Base-by-base conservation (phyloP, 2,113 vertebrate genomes). In the Dicrurus megarhynchus region DNA sequence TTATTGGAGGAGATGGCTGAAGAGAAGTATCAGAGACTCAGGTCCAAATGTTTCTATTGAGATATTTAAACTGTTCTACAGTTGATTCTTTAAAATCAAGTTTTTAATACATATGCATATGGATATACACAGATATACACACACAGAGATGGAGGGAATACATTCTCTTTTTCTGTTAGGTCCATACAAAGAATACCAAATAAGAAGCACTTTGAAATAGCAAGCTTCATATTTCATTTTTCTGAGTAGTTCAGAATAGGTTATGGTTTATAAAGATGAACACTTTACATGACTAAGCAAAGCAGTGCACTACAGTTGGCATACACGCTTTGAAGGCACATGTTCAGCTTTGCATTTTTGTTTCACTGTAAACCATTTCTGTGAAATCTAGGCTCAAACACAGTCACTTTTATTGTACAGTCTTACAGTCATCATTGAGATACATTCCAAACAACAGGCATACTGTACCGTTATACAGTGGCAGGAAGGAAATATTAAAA, bases 401-500 rank as follows among this genome's bases (percentile, higher is more conserved):
- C 16, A 90, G 86, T 44, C 79, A 87, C 46, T 93, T 93, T 81
- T 74, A 64, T 41, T 82, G 33, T 28, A 88, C 53, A 79, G 23
- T 84, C 42, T 92, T 93, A 75, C 50, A 77, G 87, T 27, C 4
- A 3, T 56, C 92, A 95, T 2, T 83, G 78, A 91, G 94, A 96
- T 18, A 50, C 55, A 89, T 61, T 71, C 44, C 73, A 91, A 96
- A 97, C 96, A 97, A 96, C 68, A 83, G 96, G n/a, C 80, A 92
- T 49, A 88, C 82, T 95, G 69, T 95, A 95, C 84, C 64, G 75
- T 56, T 86, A 91, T 6, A 90, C 59, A 96, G 92, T 19, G 79
- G 57, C 96, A 96, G 97, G 97, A 97, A 97, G 96, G 84, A 97
- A 97, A 97, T 97, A 97, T 97, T 95, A 96, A 84, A 96, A 95